Conservation (phyloP, 2,113 vertebrate genomes). For the Hypocryptadius cinnamomeus region DNA sequence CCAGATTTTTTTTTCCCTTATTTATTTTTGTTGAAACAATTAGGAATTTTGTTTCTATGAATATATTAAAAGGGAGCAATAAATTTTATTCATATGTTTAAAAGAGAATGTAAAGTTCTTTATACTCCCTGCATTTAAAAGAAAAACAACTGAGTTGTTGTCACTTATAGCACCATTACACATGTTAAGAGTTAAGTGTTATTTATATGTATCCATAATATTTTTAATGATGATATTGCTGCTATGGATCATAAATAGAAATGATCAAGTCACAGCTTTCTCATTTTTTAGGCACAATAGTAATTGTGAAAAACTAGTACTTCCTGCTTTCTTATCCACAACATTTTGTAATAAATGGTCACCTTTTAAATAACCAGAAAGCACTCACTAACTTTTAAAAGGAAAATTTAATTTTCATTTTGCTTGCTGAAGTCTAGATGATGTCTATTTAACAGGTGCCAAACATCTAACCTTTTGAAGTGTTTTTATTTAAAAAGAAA, state of each 20-base stretch:
- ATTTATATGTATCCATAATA: conserved; percentile 48
- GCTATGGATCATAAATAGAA: conserved; percentile 33
- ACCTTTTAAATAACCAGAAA: background rate
- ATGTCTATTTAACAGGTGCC: background rate
- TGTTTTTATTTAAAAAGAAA: background rate
- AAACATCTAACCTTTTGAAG: background rate
- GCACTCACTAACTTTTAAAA: background rate
- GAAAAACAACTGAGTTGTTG: background rate
- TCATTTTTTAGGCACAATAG: conserved; percentile 7
- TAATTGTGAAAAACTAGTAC: background rate
- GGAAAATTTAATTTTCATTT: conserved; percentile 12
- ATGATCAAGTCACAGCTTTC: conserved; percentile 4
- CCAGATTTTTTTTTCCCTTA: background rate
- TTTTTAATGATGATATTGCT: conserved; percentile 38
- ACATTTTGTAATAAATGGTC: background rate
- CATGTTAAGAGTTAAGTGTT: conserved; percentile 23
- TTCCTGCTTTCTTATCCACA: background rate
- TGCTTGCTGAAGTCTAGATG: background rate
- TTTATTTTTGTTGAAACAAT: conserved; percentile 54
- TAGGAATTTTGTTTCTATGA: conserved; percentile 31
- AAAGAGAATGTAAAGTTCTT: conserved; percentile 65
- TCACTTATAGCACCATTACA: conserved; percentile 25
- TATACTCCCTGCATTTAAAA: conserved; percentile 64
- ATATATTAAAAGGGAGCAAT: conserved; percentile 56
- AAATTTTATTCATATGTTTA: conserved; percentile 49